phyloP scores from a whole-genome alignment of 2,113 vertebrate species.

The Sylvietta virens region DNA sequence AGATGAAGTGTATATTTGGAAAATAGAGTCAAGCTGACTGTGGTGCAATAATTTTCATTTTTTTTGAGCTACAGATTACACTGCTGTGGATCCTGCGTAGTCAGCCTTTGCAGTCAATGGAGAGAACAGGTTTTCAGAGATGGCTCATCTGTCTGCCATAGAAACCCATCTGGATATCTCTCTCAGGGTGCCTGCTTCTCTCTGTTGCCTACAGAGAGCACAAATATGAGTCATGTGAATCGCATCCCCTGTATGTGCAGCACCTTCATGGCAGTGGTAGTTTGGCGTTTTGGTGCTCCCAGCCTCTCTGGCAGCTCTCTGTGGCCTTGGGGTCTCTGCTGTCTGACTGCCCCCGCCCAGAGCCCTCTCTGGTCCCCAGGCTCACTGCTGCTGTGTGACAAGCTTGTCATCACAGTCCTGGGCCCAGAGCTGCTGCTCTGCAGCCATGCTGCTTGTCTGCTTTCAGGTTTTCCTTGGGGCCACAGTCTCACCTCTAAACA shows the following conservation, averaged over 20 bases:
- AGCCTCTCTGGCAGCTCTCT: neutral
- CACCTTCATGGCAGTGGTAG: neutral
- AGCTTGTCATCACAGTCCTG: accelerated
- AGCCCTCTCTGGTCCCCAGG: neutral
- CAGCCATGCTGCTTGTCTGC: neutral
- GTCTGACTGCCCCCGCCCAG: accelerated
- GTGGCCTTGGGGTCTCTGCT: neutral
- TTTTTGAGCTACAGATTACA: neutral
- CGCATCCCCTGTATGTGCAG: neutral
- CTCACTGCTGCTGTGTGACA: neutral
- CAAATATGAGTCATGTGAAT: neutral
- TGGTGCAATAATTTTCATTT: neutral
- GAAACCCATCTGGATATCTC: conserved; percentile 44
- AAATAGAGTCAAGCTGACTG: neutral
- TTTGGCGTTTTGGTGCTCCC: neutral
- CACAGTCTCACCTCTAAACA: neutral
- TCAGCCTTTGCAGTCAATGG: conserved; percentile 18
- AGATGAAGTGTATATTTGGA: neutral
- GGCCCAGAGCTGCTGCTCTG: neutral
- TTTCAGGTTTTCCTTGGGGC: neutral
- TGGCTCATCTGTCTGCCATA: conserved; percentile 38
- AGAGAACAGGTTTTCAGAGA: neutral
- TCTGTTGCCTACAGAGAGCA: neutral
- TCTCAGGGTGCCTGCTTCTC: neutral
- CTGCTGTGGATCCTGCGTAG: neutral